Evolutionary conservation across 2,113 vertebrate species (phyloP).

Genomic region (Phalacrocorax aristotelis): DNA sequence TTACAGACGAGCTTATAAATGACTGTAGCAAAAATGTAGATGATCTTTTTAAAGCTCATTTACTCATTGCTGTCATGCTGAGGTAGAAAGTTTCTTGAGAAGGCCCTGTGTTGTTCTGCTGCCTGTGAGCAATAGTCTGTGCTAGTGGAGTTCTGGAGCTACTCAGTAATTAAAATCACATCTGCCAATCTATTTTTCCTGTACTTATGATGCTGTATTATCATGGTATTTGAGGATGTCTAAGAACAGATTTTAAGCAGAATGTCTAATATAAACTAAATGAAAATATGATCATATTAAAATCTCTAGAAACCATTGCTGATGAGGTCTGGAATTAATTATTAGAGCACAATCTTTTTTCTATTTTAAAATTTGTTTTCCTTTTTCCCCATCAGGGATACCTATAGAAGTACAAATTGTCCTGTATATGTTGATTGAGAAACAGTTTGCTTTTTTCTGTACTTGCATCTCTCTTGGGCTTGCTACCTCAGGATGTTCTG

Average conservation of each 20-base stretch:
- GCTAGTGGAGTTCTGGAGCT: background rate
- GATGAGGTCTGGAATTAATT: conserved; percentile 13
- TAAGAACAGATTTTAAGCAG: background rate
- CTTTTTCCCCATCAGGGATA: background rate
- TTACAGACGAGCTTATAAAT: background rate
- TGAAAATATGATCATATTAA: background rate
- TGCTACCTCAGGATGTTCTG: background rate
- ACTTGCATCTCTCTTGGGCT: background rate
- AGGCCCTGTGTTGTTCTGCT: background rate
- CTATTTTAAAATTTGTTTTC: background rate
- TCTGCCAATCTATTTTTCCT: background rate
- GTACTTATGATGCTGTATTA: background rate
- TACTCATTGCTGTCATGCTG: background rate
- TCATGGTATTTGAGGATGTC: background rate
- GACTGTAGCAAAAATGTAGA: background rate
- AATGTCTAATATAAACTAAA: background rate
- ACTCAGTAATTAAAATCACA: background rate
- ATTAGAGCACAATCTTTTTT: background rate
- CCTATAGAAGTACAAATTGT: background rate
- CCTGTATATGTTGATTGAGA: background rate
- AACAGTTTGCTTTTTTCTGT: background rate
- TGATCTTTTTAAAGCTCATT: background rate
- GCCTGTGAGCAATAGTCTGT: background rate
- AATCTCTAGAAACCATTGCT: background rate
- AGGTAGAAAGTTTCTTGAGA: background rate